phyloP scores from a whole-genome alignment of 2,113 vertebrate genomes.

The Hucho hucho region DNA sequence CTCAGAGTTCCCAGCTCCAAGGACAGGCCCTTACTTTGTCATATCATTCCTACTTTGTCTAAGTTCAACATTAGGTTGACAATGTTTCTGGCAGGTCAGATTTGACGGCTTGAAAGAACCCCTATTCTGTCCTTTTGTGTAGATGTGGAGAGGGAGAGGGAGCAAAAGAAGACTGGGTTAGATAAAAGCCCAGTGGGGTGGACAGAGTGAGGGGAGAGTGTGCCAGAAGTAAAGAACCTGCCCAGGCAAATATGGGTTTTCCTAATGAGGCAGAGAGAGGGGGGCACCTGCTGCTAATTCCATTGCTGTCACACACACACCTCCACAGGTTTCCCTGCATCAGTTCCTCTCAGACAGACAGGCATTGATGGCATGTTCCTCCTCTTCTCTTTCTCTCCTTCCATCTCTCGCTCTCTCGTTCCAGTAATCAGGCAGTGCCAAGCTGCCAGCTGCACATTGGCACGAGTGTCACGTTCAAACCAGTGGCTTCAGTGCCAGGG shows the following conservation, averaged over 20 bases:
- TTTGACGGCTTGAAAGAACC: too few species aligned
- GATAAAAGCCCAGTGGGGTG: background rate
- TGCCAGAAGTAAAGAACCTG: constrained; percentile 36
- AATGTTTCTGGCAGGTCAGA: too few species aligned
- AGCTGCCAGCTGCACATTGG: background rate
- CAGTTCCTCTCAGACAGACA: too few species aligned
- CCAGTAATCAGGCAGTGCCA: background rate
- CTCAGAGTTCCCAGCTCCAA: background rate
- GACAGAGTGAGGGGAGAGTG: constrained; percentile 28
- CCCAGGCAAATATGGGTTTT: constrained; percentile 61
- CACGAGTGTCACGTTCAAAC: background rate
- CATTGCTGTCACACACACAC: background rate
- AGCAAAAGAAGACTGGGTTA: background rate
- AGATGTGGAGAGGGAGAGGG: background rate
- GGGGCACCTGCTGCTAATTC: constrained; percentile 38
- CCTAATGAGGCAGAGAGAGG: constrained; percentile 55
- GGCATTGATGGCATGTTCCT: background rate
- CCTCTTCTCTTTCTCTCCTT: background rate
- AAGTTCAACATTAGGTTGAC: background rate
- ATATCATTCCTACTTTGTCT: background rate
- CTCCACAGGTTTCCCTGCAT: too few species aligned
- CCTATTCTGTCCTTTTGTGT: too few species aligned
- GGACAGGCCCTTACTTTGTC: too few species aligned
- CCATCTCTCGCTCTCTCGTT: background rate
- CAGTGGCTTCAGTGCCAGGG: background rate